These are phyloP conservation scores for Hestina assimilis DNA, from an alignment of 1,140 invertebrate species.

Conservation along the genomic window DNA sequence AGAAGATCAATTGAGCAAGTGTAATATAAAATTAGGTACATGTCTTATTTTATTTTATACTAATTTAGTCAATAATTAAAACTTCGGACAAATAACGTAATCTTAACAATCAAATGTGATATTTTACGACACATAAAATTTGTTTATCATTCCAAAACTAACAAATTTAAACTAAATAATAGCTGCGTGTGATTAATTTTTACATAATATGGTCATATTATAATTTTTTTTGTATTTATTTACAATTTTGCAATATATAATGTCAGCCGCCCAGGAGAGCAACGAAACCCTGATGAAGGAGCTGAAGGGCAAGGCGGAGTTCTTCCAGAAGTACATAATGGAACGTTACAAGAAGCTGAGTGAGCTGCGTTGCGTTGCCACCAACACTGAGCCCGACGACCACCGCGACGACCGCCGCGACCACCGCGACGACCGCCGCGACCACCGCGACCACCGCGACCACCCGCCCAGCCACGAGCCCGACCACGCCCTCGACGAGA, in stretches of 20 bases:
- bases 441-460: neutral
- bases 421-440: neutral
- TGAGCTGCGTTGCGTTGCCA: conserved; percentile 48
- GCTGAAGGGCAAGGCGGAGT: conserved; percentile 75
- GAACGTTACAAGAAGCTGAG: conserved; percentile 54
- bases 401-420: neutral
- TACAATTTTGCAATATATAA: neutral
- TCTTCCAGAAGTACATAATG: conserved; percentile 78
- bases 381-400: conserved; percentile 44
- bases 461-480: conserved; percentile 7
- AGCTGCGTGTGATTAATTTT: too few species aligned
- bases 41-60: neutral
- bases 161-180: neutral
- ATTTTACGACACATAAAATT: too few species aligned
- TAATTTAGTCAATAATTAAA: too few species aligned
- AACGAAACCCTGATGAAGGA: conserved; percentile 76
- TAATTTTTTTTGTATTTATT: too few species aligned
- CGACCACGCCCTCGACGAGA: conserved; percentile 1
- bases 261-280: conserved; percentile 63
- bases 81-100: too few species aligned
- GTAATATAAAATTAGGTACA: conserved; percentile 55
- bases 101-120: too few species aligned
- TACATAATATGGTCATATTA: too few species aligned
- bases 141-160: too few species aligned
- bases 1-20: conserved; percentile 65